Evolutionary conservation across 2,888 invertebrate genomes (phyloP).

Genomic region (Macaria liturata): DNA sequence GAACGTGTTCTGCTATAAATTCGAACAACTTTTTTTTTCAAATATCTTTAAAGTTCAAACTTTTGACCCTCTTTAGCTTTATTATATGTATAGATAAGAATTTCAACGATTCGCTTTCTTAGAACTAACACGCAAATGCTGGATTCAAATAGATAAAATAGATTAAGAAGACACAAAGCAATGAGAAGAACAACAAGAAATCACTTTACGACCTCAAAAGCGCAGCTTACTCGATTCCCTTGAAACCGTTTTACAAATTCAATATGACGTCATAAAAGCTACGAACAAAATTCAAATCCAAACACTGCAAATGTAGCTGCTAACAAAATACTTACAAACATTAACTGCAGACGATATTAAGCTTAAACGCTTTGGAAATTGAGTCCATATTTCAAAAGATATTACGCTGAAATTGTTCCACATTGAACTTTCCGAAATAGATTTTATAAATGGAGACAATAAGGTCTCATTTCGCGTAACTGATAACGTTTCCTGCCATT

Average conservation of each 20-base stretch:
- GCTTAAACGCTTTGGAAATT: conserved; percentile 30
- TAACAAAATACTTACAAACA: conserved; percentile 20
- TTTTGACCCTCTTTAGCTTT: no score
- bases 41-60: no score
- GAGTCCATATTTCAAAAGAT: conserved; percentile 28
- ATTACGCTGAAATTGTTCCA: conserved; percentile 17
- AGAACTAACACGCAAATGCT: no score
- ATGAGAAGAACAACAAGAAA: no score
- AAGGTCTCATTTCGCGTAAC: conserved; percentile 24
- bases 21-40: no score
- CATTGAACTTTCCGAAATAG: conserved; percentile 27
- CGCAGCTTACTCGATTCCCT: not conserved
- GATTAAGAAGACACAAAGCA: no score
- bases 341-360: conserved; percentile 29
- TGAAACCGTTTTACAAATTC: conserved; percentile 26
- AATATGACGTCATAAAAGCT: conserved; percentile 32
- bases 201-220: no score
- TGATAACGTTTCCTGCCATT: conserved; percentile 10
- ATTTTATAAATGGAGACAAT: conserved; percentile 27
- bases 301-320: conserved; percentile 30
- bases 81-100: no score
- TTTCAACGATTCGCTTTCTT: no score
- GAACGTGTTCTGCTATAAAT: no score
- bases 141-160: no score
- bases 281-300: conserved; percentile 31